Conservation (phyloP, 1,140 invertebrate species). For the Trichonephila clavata region DNA sequence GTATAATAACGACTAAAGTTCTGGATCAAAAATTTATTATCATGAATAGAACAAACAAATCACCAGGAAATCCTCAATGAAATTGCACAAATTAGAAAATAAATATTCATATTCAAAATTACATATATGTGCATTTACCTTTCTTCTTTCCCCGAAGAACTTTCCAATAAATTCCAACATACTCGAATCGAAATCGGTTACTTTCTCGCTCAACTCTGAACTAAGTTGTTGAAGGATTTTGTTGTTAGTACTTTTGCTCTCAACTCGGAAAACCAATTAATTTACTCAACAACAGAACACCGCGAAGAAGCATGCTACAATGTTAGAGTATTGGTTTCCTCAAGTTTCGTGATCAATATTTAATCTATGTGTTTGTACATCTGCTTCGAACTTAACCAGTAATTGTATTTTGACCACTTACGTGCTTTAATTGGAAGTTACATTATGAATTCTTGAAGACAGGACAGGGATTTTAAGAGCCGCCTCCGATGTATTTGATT, state of each 20-base stretch:
- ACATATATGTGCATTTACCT: not conserved
- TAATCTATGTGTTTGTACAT: not conserved
- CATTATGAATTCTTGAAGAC: not conserved
- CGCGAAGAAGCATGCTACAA: not conserved
- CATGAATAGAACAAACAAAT: not conserved
- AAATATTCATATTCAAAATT: not conserved
- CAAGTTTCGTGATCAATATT: not conserved
- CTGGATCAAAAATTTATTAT: too few species aligned
- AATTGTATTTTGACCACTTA: slow-evolving; percentile 9
- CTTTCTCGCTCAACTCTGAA: not conserved
- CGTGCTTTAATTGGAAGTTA: not conserved
- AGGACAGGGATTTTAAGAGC: not conserved
- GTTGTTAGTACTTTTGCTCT: not conserved
- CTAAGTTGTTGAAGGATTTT: not conserved
- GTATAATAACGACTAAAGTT: too few species aligned
- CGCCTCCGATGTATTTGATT: too few species aligned
- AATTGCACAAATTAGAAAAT: not conserved
- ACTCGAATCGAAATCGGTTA: not conserved
- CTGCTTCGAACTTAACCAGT: not conserved
- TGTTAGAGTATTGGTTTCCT: slow-evolving; percentile 7
- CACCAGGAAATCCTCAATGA: not conserved
- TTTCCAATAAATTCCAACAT: not conserved
- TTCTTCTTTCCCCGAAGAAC: not conserved
- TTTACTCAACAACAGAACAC: not conserved
- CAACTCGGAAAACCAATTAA: slow-evolving; percentile 3